phyloP scores from a whole-genome alignment of 2,888 invertebrate genomes.

The Copidosoma aretas region DNA sequence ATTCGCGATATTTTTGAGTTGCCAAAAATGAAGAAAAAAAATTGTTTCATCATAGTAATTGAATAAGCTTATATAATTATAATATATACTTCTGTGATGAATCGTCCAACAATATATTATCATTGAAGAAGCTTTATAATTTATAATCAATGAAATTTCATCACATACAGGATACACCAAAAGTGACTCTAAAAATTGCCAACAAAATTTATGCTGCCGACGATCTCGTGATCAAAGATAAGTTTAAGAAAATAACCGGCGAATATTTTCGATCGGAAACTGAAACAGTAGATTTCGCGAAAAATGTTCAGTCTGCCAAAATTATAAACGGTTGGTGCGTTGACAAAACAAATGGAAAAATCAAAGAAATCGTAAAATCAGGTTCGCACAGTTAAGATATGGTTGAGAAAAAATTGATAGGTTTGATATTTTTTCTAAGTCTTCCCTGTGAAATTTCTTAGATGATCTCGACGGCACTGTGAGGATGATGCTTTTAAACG shows the following conservation, averaged over 20 bases:
- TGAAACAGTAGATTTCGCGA: constrained; percentile 70
- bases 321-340: constrained; percentile 83
- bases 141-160: constrained; percentile 61
- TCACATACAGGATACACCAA: constrained; percentile 57
- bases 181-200: constrained; percentile 72
- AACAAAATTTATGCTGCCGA: constrained; percentile 75
- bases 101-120: too few species aligned
- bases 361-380: constrained; percentile 75
- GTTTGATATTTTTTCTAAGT: too few species aligned
- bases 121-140: constrained; percentile 64
- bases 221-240: constrained; percentile 62
- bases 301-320: constrained; percentile 59
- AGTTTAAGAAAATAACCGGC: constrained; percentile 67
- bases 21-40: too few species aligned
- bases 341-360: constrained; percentile 80
- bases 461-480: not conserved
- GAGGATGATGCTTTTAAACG: constrained; percentile 78
- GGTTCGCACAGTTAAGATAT: constrained; percentile 51
- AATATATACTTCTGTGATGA: constrained; percentile 67
- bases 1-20: too few species aligned
- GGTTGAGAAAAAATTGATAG: not conserved
- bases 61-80: too few species aligned
- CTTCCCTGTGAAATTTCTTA: not conserved
- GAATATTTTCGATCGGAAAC: constrained; percentile 72
- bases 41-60: too few species aligned